Percentiles rank a stretch among this genome's conserved stretches.
Evolutionary conservation across 2,113 vertebrate genomes (phyloP).

Genomic region (Chascanopsetta lugubris): DNA sequence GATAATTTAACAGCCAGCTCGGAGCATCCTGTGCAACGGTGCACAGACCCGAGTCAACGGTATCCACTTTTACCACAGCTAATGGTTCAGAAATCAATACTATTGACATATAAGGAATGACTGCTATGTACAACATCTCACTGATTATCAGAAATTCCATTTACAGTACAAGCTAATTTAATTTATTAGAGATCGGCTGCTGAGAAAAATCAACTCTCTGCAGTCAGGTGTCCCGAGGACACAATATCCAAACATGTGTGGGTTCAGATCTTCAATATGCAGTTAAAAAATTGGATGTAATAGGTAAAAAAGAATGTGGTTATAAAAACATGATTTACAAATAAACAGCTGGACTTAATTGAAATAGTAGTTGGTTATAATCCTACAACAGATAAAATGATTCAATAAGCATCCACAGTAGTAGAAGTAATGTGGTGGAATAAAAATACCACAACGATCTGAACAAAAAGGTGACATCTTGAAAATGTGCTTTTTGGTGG

Average conservation of each 20-base stretch:
- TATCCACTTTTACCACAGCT: slow-evolving; percentile 8
- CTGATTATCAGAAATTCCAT: slow-evolving; percentile 43
- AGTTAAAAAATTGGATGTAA: background rate
- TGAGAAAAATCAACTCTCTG: slow-evolving; percentile 16
- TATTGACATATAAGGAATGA: slow-evolving; percentile 35
- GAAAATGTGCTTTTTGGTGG: too few species aligned
- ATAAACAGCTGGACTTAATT: too few species aligned
- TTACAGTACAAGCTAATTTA: slow-evolving; percentile 41
- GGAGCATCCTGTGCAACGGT: slow-evolving; percentile 14
- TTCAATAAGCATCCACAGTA: too few species aligned
- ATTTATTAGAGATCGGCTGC: slow-evolving; percentile 38
- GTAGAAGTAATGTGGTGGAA: too few species aligned
- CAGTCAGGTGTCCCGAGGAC: background rate
- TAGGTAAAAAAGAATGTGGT: background rate
- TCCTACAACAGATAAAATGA: too few species aligned
- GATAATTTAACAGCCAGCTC: slow-evolving; percentile 36
- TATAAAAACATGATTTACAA: too few species aligned
- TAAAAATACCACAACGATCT: too few species aligned
- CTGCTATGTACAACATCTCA: slow-evolving; percentile 14
- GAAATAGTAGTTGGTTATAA: too few species aligned
- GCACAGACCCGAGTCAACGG: slow-evolving; percentile 49
- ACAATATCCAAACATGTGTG: slow-evolving; percentile 1
- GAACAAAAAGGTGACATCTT: too few species aligned
- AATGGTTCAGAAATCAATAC: slow-evolving; percentile 53
- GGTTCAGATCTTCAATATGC: background rate